Conservation (phyloP, 2,113 vertebrate species). For the Panthera leo region DNA sequence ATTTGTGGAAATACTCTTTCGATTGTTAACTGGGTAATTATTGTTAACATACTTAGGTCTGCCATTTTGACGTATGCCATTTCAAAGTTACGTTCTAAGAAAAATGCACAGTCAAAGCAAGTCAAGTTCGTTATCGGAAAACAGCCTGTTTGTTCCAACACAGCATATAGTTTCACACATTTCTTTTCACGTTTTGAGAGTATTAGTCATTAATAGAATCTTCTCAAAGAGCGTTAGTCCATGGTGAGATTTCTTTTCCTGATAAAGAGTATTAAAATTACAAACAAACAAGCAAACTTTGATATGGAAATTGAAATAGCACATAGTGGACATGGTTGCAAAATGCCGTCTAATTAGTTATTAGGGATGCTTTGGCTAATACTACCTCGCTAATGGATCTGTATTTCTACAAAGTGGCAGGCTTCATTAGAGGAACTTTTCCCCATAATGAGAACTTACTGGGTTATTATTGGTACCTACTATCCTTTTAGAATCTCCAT, state of each 20-base stretch:
- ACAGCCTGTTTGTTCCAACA: background rate
- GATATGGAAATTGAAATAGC: background rate
- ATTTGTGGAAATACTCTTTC: background rate
- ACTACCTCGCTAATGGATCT: background rate
- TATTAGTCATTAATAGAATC: background rate
- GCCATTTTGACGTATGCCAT: background rate
- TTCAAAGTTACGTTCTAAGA: slow-evolving; percentile 7
- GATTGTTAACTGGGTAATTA: background rate
- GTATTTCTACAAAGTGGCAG: background rate
- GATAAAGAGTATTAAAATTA: background rate
- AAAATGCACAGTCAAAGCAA: background rate
- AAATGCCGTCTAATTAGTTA: background rate
- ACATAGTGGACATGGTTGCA: background rate
- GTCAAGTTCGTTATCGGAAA: background rate
- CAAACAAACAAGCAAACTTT: background rate
- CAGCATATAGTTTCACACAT: background rate
- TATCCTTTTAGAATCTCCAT: background rate
- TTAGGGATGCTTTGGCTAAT: background rate
- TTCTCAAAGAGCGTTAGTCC: background rate
- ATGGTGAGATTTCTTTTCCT: background rate
- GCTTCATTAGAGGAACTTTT: background rate
- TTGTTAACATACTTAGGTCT: background rate
- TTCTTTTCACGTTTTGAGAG: background rate
- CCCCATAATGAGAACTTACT: background rate
- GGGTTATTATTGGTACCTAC: background rate